Conservation (phyloP, 2,113 vertebrate genomes). For the Carlito syrichta region DNA sequence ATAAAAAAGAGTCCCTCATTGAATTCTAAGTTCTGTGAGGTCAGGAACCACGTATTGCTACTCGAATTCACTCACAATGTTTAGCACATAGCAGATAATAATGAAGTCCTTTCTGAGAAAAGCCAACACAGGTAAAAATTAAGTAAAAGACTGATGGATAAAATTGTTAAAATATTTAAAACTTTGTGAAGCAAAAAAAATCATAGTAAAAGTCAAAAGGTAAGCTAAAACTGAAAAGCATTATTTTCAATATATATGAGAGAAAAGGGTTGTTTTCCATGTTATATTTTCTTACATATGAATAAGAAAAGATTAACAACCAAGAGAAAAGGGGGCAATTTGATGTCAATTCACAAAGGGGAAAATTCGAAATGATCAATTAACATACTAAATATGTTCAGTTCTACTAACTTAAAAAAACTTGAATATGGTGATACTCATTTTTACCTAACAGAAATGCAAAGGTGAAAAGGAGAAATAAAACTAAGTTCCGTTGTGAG, state of each 20-base stretch:
- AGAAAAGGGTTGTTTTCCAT: background rate
- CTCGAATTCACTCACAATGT: background rate
- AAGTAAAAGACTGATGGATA: background rate
- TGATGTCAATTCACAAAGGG: too few relatives aligned
- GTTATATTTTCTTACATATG: background rate
- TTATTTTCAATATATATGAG: background rate
- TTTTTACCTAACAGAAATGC: too few relatives aligned
- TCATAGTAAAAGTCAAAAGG: background rate
- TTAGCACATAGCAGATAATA: background rate
- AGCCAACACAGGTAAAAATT: background rate
- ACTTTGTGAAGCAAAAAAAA: background rate
- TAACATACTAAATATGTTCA: too few relatives aligned
- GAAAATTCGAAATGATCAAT: too few relatives aligned
- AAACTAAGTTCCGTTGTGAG: too few relatives aligned
- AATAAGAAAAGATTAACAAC: background rate
- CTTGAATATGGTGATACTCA: too few relatives aligned
- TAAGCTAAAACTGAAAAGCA: background rate
- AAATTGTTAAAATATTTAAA: background rate
- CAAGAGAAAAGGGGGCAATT: background rate
- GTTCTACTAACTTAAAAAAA: too few relatives aligned
- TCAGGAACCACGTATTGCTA: background rate
- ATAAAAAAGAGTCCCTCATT: background rate
- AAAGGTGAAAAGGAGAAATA: too few relatives aligned
- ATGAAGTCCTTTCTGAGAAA: background rate
- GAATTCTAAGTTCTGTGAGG: background rate